These are phyloP conservation scores for Alsophila aescularia DNA, from an alignment of 2,888 invertebrate genomes.

Conservation along the genomic window DNA sequence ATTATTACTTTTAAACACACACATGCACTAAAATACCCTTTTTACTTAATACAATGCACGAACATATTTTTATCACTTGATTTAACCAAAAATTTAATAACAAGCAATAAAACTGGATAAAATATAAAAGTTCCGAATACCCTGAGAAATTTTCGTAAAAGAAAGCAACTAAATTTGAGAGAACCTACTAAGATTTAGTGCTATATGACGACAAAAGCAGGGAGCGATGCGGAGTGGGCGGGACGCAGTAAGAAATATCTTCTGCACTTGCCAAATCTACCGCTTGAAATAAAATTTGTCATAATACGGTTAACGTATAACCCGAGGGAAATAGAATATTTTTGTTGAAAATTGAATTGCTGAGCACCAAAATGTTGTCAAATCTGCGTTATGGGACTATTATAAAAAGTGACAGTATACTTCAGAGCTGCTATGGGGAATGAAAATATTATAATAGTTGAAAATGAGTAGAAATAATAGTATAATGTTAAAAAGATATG, in stretches of 20 bases:
- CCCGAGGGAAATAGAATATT: constrained; percentile 14
- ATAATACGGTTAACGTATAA: constrained; percentile 42
- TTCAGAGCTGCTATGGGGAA: too few relatives aligned
- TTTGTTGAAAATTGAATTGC: constrained; percentile 17
- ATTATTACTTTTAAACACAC: background rate
- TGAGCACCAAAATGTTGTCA: background rate
- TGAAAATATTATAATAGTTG: too few relatives aligned
- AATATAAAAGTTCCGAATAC: constrained; percentile 22
- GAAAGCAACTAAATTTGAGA: constrained; percentile 66
- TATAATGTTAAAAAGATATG: too few relatives aligned
- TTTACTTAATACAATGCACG: too few relatives aligned
- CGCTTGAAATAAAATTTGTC: constrained; percentile 54
- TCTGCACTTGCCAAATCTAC: constrained; percentile 63
- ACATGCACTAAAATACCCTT: too few relatives aligned
- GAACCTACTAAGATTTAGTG: constrained; percentile 70
- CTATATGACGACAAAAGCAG: constrained; percentile 70
- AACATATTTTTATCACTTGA: too few relatives aligned
- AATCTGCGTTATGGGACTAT: too few relatives aligned
- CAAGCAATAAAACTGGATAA: background rate
- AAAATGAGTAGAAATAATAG: too few relatives aligned
- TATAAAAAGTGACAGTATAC: too few relatives aligned
- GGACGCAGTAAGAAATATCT: constrained; percentile 61
- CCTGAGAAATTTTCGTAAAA: constrained; percentile 39
- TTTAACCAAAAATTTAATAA: too few relatives aligned
- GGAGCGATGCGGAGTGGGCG: constrained; percentile 59